A percentile compares a stretch with the other conserved stretches of the same genome.
Evolutionary conservation across 2,888 invertebrate genomes (phyloP).

Genomic region (Ischnura elegans): DNA sequence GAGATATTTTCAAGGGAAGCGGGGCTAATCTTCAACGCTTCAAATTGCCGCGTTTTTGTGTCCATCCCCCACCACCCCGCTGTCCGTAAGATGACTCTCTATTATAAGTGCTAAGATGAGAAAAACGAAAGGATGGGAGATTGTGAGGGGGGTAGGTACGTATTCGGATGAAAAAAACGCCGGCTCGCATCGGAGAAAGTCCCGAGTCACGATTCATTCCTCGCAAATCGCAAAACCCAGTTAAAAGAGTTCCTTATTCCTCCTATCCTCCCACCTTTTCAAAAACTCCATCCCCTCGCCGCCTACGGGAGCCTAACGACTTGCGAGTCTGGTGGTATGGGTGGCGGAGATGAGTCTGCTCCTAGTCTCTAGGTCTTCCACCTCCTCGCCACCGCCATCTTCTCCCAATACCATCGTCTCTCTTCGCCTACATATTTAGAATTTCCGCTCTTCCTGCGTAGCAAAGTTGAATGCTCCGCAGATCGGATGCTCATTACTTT

Average conservation of each 20-base stretch:
- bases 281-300: neutral
- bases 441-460: neutral
- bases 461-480: neutral
- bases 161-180: neutral
- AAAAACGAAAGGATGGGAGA: slow-evolving; percentile 5
- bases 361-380: neutral
- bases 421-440: neutral
- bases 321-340: neutral
- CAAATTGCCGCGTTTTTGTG: slow-evolving; percentile 4
- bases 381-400: neutral
- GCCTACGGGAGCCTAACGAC: slow-evolving; percentile 25
- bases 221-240: slow-evolving; percentile 60
- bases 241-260: slow-evolving; percentile 46
- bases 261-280: neutral
- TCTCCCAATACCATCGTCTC: neutral
- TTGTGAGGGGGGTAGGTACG: neutral
- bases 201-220: slow-evolving; percentile 50
- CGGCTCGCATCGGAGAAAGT: slow-evolving; percentile 42
- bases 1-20: neutral
- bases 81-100: neutral
- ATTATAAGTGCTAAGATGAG: neutral
- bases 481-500: neutral
- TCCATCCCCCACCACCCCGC: neutral
- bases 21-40: neutral
- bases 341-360: neutral